Evolutionary conservation across 2,797 vertebrate genomes (phyloP).

Genomic region (Otolemur crassicaudatus): DNA sequence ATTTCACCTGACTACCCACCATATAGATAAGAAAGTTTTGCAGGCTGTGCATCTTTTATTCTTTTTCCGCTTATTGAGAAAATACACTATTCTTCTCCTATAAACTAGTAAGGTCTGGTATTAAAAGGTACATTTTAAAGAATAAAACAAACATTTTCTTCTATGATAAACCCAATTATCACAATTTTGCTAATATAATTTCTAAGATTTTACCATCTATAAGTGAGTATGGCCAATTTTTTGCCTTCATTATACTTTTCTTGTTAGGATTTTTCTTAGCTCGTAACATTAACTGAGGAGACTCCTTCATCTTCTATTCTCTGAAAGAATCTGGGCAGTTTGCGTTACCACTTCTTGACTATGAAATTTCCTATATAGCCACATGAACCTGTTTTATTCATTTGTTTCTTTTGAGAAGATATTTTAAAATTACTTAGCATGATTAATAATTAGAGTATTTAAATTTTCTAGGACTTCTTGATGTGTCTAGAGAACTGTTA

Average conservation of each 20-base stretch:
- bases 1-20: neutral
- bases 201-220: neutral
- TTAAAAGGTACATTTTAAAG: neutral
- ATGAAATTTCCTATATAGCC: neutral
- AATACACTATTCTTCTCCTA: neutral
- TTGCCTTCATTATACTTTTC: neutral
- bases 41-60: accelerated
- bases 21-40: neutral
- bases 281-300: neutral
- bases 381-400: neutral
- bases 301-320: neutral
- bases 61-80: neutral
- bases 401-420: neutral
- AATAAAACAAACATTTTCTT: neutral
- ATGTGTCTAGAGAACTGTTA: neutral
- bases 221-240: neutral
- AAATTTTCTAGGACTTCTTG: neutral
- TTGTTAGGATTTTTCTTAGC: neutral
- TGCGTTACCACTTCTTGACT: neutral
- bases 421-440: neutral
- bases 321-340: neutral
- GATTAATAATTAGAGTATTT: neutral
- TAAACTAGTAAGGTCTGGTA: neutral
- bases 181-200: neutral
- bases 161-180: neutral